Conservation (phyloP, 2,888 invertebrate genomes). For the Brenthis hecate region DNA sequence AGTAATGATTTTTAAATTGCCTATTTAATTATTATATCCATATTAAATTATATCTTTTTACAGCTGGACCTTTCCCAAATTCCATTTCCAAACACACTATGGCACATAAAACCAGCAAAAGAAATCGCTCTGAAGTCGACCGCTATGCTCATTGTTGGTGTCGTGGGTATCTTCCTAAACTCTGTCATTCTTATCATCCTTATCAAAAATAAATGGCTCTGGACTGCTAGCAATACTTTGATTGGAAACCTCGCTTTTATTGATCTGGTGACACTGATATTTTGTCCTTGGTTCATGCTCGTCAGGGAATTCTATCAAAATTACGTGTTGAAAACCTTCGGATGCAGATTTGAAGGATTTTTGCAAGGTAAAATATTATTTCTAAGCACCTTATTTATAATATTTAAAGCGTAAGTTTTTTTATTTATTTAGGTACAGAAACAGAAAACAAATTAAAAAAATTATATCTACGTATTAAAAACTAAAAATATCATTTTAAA, state of each 20-base stretch:
- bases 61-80: conserved; percentile 69
- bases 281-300: conserved; percentile 90
- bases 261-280: conserved; percentile 84
- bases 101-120: conserved; percentile 82
- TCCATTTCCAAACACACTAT: conserved; percentile 85
- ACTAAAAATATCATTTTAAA: too few relatives aligned
- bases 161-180: conserved; percentile 86
- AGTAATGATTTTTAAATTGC: too few relatives aligned
- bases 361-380: conserved; percentile 81
- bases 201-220: conserved; percentile 82
- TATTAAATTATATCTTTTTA: conserved; percentile 39
- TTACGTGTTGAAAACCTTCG: conserved; percentile 87
- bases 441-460: too few relatives aligned
- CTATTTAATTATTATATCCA: not conserved
- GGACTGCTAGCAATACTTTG: conserved; percentile 87
- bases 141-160: conserved; percentile 83
- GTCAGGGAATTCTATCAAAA: conserved; percentile 90
- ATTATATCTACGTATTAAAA: too few relatives aligned
- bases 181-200: conserved; percentile 85
- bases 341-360: conserved; percentile 90
- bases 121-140: conserved; percentile 84
- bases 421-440: too few relatives aligned
- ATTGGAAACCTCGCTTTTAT: conserved; percentile 89
- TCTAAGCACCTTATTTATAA: too few relatives aligned
- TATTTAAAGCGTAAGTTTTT: too few relatives aligned